phyloP scores from a whole-genome alignment of 1,140 invertebrate genomes.

The Mamestra configurata region DNA sequence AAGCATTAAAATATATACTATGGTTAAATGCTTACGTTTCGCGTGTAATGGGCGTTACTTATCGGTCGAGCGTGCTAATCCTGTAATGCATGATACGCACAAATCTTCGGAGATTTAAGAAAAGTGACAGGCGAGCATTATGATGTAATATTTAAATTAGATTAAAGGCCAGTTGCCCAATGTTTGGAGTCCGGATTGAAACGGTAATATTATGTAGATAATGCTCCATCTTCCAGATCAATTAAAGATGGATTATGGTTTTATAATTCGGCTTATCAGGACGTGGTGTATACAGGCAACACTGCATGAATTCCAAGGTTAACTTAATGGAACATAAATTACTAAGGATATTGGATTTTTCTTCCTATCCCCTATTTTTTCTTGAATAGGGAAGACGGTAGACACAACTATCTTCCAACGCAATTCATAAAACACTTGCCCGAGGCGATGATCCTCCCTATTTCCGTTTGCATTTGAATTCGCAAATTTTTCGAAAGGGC shows the following conservation, averaged over 20 bases:
- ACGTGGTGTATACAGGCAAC: too few species aligned
- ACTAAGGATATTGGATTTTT: neutral
- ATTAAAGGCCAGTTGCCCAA: too few species aligned
- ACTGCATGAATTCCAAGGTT: too few species aligned
- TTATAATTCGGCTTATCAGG: too few species aligned
- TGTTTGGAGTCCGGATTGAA: too few species aligned
- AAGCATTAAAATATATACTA: too few species aligned
- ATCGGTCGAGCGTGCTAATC: slow-evolving; percentile 5
- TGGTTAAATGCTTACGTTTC: slow-evolving; percentile 10
- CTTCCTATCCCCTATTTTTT: neutral
- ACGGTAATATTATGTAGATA: too few species aligned
- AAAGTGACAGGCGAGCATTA: neutral
- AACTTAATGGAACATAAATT: too few species aligned
- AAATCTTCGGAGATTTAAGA: slow-evolving; percentile 1
- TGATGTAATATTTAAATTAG: too few species aligned
- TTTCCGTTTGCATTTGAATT: slow-evolving; percentile 16
- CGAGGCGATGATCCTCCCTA: neutral
- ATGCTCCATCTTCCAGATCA: too few species aligned
- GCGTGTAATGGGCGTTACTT: slow-evolving; percentile 19
- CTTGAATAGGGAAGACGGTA: neutral
- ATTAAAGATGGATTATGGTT: too few species aligned
- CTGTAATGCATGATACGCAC: slow-evolving; percentile 13
- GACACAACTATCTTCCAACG: neutral
- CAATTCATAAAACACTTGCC: slow-evolving; percentile 2
- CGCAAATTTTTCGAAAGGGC: slow-evolving; percentile 8